A percentile compares a stretch with the other conserved stretches of the same genome.
Evolutionary conservation across 1,140 invertebrate genomes (phyloP).

Genomic region (Druon quercuslanigerum): DNA sequence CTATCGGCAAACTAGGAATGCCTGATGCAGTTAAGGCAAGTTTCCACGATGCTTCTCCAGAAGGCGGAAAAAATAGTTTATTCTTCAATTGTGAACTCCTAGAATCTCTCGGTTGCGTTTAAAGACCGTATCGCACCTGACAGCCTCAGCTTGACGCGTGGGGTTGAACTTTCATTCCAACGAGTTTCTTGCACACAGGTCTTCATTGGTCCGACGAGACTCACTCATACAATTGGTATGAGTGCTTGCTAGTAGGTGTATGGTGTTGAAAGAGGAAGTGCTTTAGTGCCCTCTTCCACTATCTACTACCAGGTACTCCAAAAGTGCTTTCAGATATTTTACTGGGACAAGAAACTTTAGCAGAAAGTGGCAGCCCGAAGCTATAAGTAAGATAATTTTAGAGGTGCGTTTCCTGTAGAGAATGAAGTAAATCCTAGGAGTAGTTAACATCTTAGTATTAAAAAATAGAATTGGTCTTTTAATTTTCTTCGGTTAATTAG

Average conservation of each 20-base stretch:
- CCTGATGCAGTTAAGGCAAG: conserved; percentile 56
- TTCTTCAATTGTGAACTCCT: conserved; percentile 52
- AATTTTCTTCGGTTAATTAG: too few relatives aligned
- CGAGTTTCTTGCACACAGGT: conserved; percentile 49
- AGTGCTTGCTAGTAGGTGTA: conserved; percentile 19
- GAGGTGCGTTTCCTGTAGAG: not conserved
- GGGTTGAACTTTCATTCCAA: conserved; percentile 60
- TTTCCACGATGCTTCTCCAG: conserved; percentile 37
- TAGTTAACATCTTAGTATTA: too few relatives aligned
- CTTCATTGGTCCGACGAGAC: conserved; percentile 13
- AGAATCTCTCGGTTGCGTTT: conserved; percentile 45
- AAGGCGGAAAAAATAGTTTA: conserved; percentile 52
- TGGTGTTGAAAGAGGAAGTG: not conserved
- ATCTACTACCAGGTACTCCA: not conserved
- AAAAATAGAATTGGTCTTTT: too few relatives aligned
- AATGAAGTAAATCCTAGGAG: not conserved
- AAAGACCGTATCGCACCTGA: conserved; percentile 63
- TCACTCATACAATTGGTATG: conserved; percentile 9
- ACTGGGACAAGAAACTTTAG: conserved; percentile 1
- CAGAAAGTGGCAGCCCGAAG: not conserved
- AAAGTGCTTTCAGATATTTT: conserved; percentile 11
- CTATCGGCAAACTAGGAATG: conserved; percentile 52
- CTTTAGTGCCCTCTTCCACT: not conserved
- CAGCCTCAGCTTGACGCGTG: conserved; percentile 38
- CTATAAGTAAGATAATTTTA: not conserved